Conservation (phyloP, 2,888 invertebrate genomes). For the Branchellion lobata region DNA sequence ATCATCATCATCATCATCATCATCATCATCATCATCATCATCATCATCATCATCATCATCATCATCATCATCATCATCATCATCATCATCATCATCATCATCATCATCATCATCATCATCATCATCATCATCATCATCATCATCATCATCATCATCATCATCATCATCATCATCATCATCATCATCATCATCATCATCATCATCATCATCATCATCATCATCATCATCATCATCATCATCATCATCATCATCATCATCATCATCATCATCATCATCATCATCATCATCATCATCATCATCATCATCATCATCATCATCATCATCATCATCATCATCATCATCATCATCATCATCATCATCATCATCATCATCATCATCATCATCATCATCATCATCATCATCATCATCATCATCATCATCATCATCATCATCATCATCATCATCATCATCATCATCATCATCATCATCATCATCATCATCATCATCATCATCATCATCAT, state of each 20-base stretch:
- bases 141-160: conserved; percentile 27
- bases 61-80: conserved; percentile 18
- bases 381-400: neutral
- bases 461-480: conserved; percentile 15
- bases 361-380: conserved; percentile 10
- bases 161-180: conserved; percentile 11
- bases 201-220: conserved; percentile 7
- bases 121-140: no score
- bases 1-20: conserved; percentile 1
- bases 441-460: conserved; percentile 18
- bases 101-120: neutral
- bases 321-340: conserved; percentile 18
- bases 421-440: conserved; percentile 7
- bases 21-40: conserved; percentile 2
- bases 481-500: conserved; percentile 10
- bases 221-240: conserved; percentile 15
- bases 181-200: conserved; percentile 16
- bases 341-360: conserved; percentile 15
- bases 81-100: conserved; percentile 17
- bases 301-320: conserved; percentile 7
- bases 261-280: neutral
- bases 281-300: conserved; percentile 11
- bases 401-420: conserved; percentile 11
- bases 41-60: conserved; percentile 10
- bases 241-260: conserved; percentile 10